Conservation (phyloP, 2,888 invertebrate genomes). For the Polyploca ridens region DNA sequence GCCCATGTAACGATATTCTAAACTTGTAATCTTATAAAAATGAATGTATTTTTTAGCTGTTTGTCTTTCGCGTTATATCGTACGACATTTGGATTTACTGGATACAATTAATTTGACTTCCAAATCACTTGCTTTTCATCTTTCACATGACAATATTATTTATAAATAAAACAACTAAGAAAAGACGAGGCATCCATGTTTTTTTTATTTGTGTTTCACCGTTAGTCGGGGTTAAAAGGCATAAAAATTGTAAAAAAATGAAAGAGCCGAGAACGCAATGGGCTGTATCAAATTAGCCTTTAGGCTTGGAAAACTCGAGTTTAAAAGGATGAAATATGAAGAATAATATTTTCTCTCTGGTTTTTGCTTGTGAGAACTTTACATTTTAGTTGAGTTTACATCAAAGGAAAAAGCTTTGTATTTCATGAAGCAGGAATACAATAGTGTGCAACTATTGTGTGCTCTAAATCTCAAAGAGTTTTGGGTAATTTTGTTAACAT, state of each 20-base stretch:
- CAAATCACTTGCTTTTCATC: not conserved
- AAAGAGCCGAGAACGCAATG: slow-evolving; percentile 11
- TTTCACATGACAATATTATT: not conserved
- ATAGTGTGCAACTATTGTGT: not conserved
- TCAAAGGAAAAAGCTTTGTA: not conserved
- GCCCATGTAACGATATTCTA: no score
- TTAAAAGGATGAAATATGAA: not conserved
- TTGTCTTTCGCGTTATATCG: no score
- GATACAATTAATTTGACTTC: not conserved
- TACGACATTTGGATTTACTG: no score
- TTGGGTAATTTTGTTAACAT: no score
- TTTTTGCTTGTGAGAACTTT: not conserved
- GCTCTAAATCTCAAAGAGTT: no score
- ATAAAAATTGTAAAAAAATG: slow-evolving; percentile 1
- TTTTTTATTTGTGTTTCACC: not conserved
- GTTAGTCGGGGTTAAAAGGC: not conserved
- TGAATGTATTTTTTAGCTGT: no score
- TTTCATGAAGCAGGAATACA: not conserved
- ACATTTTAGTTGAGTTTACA: slow-evolving; percentile 2
- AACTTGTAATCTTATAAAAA: no score
- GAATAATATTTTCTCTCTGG: not conserved
- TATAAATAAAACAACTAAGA: not conserved
- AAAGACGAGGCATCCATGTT: not conserved
- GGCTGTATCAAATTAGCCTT: slow-evolving; percentile 19
- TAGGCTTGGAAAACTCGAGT: slow-evolving; percentile 9